Base-by-base conservation (phyloP, 2,888 invertebrate genomes). In the Synergus laeviventris region DNA sequence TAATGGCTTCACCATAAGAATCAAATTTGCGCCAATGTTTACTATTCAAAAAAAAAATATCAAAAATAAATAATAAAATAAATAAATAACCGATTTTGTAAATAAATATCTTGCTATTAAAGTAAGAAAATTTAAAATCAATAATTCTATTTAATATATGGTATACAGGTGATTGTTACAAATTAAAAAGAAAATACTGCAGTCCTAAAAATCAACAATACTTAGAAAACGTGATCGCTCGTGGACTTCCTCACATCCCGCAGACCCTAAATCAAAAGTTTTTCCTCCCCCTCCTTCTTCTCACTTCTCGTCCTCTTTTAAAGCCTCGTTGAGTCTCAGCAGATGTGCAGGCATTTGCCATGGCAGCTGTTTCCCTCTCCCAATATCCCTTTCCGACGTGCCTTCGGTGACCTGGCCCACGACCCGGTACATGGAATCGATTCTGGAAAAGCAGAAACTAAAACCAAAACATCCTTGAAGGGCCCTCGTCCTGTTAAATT, bases 321-420 rank as follows among this genome's bases (percentile, higher is more conserved):
- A 16, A 73, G 73, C 42, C 31, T 14, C 42, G 79, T 64, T 62
- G 78, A 78, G 84, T 84, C 86, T 87, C 84, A 86, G 88, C 89
- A 89, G 89, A 89, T 90, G 90, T 88, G 86, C 87, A 82, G 84
- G 87, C 87, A 88, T 89, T n/a, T n/a, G n/a, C 87, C 83, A 79
- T 83, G 83, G 89, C 89, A 90, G 90, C 90, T 89, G 89, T 87
- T 75, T 77, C 81, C 81, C 81, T 76, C 81, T 77, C 80, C 64
- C 39, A 24, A 38, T 56, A 61, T 66, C 61, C 74, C 74, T 79
- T 78, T 79, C 74, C 74, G 78, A 81, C 79, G 81, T 79, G 80
- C 81, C 79, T 77, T 77, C 73, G 73, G 76, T 74, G 74, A 79
- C 80, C 77, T 78, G 74, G 79, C 77, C 77, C 78, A 73, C 73